A percentile compares a stretch with the other conserved stretches of the same genome.
These are phyloP conservation scores for Leptobrachium leishanense DNA, from an alignment of 2,113 vertebrate genomes.

Conservation along the genomic window DNA sequence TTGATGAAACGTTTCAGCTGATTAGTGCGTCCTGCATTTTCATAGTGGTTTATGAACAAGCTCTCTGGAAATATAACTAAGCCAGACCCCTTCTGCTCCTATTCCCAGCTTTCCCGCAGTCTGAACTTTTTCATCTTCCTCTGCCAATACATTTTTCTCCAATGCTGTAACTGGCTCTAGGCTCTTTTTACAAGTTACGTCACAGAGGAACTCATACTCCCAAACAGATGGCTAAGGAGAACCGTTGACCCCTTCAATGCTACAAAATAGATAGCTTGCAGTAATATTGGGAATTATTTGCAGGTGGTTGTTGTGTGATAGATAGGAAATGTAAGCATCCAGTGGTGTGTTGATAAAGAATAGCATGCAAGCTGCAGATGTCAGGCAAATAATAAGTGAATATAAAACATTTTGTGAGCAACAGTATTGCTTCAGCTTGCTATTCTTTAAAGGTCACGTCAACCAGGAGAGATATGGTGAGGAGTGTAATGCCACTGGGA, in stretches of 20 bases:
- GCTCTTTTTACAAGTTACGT: slow-evolving; percentile 32
- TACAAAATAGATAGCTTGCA: not conserved
- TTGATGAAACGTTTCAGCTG: slow-evolving; percentile 21
- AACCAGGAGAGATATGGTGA: no score
- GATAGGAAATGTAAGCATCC: no score
- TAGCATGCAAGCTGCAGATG: no score
- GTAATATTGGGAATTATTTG: no score
- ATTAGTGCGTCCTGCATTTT: slow-evolving; percentile 16
- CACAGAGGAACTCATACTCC: slow-evolving; percentile 29
- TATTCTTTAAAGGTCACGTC: no score
- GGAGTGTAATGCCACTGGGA: no score
- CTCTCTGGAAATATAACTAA: not conserved
- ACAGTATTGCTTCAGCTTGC: no score
- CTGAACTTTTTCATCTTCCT: slow-evolving; percentile 34
- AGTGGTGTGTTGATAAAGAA: no score
- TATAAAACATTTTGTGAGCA: no score
- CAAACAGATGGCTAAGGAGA: slow-evolving; percentile 32
- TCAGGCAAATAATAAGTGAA: no score
- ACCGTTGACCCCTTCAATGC: slow-evolving; percentile 15
- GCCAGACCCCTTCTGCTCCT: slow-evolving; percentile 9
- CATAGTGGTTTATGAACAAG: not conserved
- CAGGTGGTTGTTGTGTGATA: no score
- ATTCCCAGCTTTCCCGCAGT: slow-evolving; percentile 10
- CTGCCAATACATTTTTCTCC: slow-evolving; percentile 45
- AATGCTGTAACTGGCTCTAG: slow-evolving; percentile 38